These are phyloP conservation scores for Corvus moneduloides DNA, from an alignment of 2,113 vertebrate genomes.

Conservation along the genomic window DNA sequence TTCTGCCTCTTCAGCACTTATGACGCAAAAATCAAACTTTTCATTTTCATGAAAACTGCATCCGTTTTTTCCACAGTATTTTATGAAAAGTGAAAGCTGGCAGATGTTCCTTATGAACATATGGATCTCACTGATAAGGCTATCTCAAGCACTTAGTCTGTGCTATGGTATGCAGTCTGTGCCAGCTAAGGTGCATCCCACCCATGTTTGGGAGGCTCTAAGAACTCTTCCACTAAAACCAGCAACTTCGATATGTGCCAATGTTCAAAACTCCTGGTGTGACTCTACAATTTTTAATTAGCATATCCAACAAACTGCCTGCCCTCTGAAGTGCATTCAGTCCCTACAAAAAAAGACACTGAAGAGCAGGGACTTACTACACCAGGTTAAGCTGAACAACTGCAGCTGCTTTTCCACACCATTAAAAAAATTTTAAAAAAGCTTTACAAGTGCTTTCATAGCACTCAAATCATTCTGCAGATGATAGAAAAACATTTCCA, in stretches of 20 bases:
- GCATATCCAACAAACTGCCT: background rate
- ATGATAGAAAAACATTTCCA: background rate
- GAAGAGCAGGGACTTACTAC: background rate
- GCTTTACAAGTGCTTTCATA: background rate
- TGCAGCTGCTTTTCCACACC: background rate
- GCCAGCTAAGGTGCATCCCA: background rate
- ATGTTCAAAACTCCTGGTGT: background rate
- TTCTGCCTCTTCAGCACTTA: background rate
- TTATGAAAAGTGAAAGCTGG: background rate
- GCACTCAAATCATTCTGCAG: background rate
- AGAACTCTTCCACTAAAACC: background rate
- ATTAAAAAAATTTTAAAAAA: background rate
- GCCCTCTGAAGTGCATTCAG: background rate
- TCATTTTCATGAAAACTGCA: background rate
- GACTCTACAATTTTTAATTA: background rate
- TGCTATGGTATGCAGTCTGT: background rate
- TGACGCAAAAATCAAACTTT: background rate
- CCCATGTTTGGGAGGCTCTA: background rate
- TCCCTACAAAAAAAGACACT: background rate
- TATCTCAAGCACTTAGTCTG: background rate
- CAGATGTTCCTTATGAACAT: background rate
- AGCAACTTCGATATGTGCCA: background rate
- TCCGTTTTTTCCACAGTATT: background rate
- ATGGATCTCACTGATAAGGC: background rate
- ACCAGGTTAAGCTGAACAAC: background rate